These are phyloP conservation scores for Candidula unifasciata DNA, from an alignment of 2,888 invertebrate genomes.

Conservation along the genomic window DNA sequence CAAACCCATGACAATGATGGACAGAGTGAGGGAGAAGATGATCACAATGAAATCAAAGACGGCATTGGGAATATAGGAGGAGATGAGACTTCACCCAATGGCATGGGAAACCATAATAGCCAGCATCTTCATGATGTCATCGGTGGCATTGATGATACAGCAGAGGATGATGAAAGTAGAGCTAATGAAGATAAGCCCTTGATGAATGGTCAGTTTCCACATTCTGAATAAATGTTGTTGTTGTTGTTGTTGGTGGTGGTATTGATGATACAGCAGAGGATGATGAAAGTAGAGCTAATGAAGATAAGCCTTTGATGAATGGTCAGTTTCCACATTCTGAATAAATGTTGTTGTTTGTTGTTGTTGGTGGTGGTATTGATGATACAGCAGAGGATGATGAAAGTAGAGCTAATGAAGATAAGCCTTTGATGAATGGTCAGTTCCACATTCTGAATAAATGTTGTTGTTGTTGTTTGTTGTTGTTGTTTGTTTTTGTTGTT, in stretches of 20 bases:
- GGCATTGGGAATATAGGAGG: too few species aligned
- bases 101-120: not conserved
- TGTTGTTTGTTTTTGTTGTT: too few species aligned
- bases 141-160: not conserved
- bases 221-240: too few species aligned
- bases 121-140: not conserved
- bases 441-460: too few species aligned
- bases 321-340: not conserved
- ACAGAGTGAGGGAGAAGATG: conserved; percentile 12
- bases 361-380: not conserved
- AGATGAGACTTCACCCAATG: not conserved
- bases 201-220: conserved; percentile 16
- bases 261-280: conserved; percentile 1
- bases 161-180: conserved; percentile 13
- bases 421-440: conserved; percentile 28
- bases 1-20: conserved; percentile 26
- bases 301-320: conserved; percentile 19
- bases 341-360: too few species aligned
- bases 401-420: conserved; percentile 1
- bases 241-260: not conserved
- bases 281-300: conserved; percentile 18
- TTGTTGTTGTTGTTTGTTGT: too few species aligned
- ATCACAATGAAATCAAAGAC: not conserved
- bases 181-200: conserved; percentile 17
- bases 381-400: conserved; percentile 16